Evolutionary conservation across 2,797 vertebrate species (phyloP), one percentile per base, ranked within the genome.

Genomic region (Halcyon badia): DNA sequence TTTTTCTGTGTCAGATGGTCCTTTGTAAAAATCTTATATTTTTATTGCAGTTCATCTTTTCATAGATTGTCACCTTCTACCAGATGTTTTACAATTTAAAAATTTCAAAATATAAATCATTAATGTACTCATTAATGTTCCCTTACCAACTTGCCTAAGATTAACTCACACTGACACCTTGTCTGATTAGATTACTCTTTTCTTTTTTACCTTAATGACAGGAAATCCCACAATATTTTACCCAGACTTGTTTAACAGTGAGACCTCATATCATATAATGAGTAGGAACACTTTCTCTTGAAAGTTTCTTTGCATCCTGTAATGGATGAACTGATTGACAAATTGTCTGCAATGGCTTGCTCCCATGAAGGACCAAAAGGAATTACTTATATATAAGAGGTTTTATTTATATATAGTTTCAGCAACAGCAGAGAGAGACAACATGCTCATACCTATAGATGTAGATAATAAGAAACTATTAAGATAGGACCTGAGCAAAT

Each of bases 191-290:
- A 51, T 82, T 84, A 77, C 5, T 41, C 73, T 89, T 68, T 44
- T 35, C 14, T 58, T 33, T 92, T 83, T 76, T 69, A 66, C 30
- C 14, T 19, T 81, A 71, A 75, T 68, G 57, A 42, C 42, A 72
- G 26, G 24, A 83, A 86, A 91, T 80, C 37, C 20, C 76, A 44
- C 30, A 66, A 22, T 81, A 49, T 68, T 86, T 84, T 83, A 65
- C 35, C 25, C 30, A 56, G 46, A 39, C 16, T 64, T 62, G 17
- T 76, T 83, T 56, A 44, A 82, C 87, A 89, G 19, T 68, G 28
- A 70, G 79, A 44, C 12, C 9, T 88, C 48, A 4, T 31, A 7
- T 61, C 1, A 0, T 31, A 19, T 33, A 49, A 54, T 0, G 1
- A 70, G 14, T 72, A 18, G 14, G 19, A 94, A 84, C 26, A 58